Evolutionary conservation across 2,797 vertebrate species (phyloP), one percentile per base, ranked within the genome.

Genomic region (Picus viridis): DNA sequence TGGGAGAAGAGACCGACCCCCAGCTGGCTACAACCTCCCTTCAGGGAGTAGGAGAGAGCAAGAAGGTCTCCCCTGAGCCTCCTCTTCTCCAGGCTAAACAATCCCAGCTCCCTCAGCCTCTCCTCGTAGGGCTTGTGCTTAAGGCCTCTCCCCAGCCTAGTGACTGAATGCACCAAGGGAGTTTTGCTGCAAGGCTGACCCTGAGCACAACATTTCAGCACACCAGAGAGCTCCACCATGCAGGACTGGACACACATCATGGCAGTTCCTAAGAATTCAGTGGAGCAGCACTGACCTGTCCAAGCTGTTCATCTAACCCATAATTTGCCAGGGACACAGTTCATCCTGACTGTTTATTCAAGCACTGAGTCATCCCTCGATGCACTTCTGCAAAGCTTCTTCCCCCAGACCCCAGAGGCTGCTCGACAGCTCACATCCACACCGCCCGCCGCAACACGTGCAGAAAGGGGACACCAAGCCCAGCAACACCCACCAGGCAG

Each of bases 221-320:
- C 20, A 22, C 26, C n/a, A 43, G 39, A 59, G 54, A n/a, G n/a
- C 39, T 57, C 10, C 11, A 26, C n/a, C 6, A 4, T 0, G 1
- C 26, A 56, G 19, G 26, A 41, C 26, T 6, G 26, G 72, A 27
- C 70, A 83, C 23, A 71, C 63, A 49, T 4, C 2, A 5, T n/a
- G 5, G 6, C 19, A 57, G 45, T 16, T 20, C 32, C 34, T 63
- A 23, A 7, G 12, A 34, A 19, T n/a, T 80, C 70, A 54, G 20
- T 0, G 3, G 10, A 75, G 70, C 63, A 47, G 51, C 3, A 1
- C 15, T 6, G 27, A 29, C 9, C 14, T 12, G 3, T 16, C 27
- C 3, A 0, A 5, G 30, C 77, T 78, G 19, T n/a, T 67, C 14
- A 6, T 10, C 45, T 29, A 11, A 8, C 54, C 80, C 3, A 0